Percentiles rank a stretch among this genome's conserved stretches.
phyloP scores from a whole-genome alignment of 2,888 invertebrate genomes.

The Bruchidius siliquastri region DNA sequence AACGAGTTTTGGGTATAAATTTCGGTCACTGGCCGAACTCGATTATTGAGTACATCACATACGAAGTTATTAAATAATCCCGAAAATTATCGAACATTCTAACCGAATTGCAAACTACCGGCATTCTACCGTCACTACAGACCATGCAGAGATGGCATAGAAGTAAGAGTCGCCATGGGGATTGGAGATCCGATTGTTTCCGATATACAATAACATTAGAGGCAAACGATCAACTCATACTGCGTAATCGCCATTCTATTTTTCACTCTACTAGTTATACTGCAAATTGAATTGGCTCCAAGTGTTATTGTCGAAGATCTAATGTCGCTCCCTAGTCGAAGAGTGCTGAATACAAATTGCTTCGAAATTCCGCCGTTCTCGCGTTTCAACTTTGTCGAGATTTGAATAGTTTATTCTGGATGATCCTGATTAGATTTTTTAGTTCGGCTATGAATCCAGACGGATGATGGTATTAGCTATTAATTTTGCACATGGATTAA shows the following conservation, averaged over 20 bases:
- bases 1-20: no score
- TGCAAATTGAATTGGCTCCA: slow-evolving; percentile 19
- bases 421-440: neutral
- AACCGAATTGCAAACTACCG: no score
- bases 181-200: neutral
- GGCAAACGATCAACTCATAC: slow-evolving; percentile 29
- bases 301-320: slow-evolving; percentile 17
- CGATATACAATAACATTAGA: slow-evolving; percentile 35
- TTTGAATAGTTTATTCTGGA: neutral
- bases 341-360: slow-evolving; percentile 12
- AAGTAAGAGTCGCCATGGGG: neutral
- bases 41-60: no score
- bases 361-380: neutral
- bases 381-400: slow-evolving; percentile 1
- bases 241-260: slow-evolving; percentile 13
- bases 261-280: slow-evolving; percentile 14
- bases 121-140: no score
- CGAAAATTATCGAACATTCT: no score
- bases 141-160: neutral
- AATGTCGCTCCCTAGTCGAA: slow-evolving; percentile 6
- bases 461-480: no score
- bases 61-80: no score
- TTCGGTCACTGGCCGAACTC: no score
- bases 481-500: no score
- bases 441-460: no score